Base-by-base conservation (phyloP, 2,888 invertebrate genomes). In the Tridacna gigas region DNA sequence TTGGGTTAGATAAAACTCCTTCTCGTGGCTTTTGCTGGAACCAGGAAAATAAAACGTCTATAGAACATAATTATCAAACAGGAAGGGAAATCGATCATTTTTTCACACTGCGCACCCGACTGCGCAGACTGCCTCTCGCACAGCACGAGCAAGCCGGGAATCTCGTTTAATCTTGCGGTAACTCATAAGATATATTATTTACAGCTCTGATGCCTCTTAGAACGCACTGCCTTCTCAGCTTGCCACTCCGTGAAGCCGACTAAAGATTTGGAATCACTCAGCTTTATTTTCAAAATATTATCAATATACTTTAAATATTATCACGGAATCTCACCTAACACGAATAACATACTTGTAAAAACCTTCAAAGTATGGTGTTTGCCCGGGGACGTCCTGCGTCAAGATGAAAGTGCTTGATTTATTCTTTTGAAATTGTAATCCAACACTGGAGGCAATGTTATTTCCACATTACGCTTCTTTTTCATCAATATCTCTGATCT, bases 131-230 rank as follows among this genome's bases (percentile, higher is more conserved):
- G 76, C 83, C 76, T 76, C 76, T 74, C 78, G 66, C 88, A 25
- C 88, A 88, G 88, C 88, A 88, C 86, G 86, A 66, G 85, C 86
- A 63, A 37, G 28, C 80, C 82, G 76, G 83, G 86, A 84, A 79
- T 86, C 86, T 88, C 88, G 82, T 80, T 78, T 86, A 80, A 88
- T 88, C 88, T 88, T 84, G 88, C 73, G 48, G 73, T 71, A 86
- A 75, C 86, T 79, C 88, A 86, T 83, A 77, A 82, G 88, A 88
- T 86, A 84, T 80, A 84, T 88, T 83, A 86, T 86, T 86, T 82
- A 81, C 81, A 73, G 71, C 79, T 80, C 79, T 71, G 60, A 65
- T 79, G 79, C 77, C 83, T 71, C 83, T 81, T 83, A 82, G 80
- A 81, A 77, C 79, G 77, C 73, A 26, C 80, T 80, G 76, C 66